Conservation (phyloP, 2,113 vertebrate species). For the Saimiri boliviensis region DNA sequence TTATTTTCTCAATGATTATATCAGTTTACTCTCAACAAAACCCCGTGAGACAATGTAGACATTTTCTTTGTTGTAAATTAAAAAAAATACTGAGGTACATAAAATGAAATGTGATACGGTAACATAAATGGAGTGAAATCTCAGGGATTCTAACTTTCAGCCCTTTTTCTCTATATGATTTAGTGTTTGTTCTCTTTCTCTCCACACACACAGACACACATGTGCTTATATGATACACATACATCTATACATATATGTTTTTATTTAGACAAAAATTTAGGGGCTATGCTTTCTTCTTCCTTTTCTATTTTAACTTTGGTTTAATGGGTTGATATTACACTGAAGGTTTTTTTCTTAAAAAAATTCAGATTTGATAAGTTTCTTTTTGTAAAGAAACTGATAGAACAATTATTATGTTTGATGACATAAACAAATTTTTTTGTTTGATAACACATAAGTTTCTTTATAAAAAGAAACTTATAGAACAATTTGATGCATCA, state of each 20-base stretch:
- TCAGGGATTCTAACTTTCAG: background rate
- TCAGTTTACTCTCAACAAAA: conserved; percentile 1
- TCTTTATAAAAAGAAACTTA: background rate
- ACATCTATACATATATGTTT: background rate
- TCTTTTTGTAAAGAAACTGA: background rate
- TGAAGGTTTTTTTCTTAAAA: background rate
- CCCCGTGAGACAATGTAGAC: background rate
- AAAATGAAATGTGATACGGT: background rate
- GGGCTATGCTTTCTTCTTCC: background rate
- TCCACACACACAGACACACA: too few species aligned
- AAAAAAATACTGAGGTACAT: background rate
- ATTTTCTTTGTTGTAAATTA: background rate
- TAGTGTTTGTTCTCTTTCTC: background rate
- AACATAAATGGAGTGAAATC: background rate
- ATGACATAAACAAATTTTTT: too few species aligned
- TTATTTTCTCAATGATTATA: background rate
- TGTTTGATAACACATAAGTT: too few species aligned
- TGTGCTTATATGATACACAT: background rate
- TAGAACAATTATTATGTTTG: background rate
- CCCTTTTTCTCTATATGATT: background rate
- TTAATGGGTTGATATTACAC: background rate
- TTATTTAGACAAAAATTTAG: background rate
- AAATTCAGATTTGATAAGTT: background rate
- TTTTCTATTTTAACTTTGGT: background rate
- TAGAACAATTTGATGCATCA: background rate